Conservation (phyloP, 2,113 vertebrate genomes). For the Pseudopipra pipra region DNA sequence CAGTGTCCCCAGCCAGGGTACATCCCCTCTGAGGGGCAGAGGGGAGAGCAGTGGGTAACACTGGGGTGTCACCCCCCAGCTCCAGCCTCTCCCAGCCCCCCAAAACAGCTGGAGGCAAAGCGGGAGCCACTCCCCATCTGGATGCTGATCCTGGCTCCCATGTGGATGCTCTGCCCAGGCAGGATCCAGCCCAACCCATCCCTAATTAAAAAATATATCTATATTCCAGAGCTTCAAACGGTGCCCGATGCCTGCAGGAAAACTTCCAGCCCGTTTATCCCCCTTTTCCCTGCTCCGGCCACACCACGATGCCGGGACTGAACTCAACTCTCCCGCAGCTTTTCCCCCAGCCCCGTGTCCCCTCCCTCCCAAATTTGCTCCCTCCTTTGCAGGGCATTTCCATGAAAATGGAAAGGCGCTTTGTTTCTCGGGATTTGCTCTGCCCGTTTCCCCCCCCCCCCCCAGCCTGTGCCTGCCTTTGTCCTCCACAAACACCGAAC, state of each 20-base stretch:
- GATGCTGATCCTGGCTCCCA: not conserved
- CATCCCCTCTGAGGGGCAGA: not conserved
- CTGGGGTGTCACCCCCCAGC: too few species aligned
- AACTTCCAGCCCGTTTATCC: conserved; percentile 22
- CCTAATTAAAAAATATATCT: not conserved
- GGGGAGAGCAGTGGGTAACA: fast-evolving
- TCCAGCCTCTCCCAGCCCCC: not conserved
- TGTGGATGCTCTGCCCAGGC: not conserved
- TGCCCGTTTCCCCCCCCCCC: not conserved
- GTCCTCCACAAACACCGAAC: not conserved
- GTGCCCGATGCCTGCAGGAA: not conserved
- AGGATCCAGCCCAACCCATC: not conserved
- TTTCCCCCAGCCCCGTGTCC: not conserved
- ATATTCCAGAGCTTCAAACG: not conserved
- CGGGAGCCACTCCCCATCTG: not conserved
- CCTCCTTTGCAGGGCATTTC: not conserved
- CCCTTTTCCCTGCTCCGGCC: not conserved
- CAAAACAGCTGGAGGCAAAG: not conserved
- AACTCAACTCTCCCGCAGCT: not conserved
- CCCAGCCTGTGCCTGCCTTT: not conserved
- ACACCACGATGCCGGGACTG: fast-evolving
- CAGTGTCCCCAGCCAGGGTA: not conserved
- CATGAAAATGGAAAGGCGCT: not conserved
- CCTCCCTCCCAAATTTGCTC: not conserved
- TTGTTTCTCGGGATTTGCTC: conserved; percentile 18